These are phyloP conservation scores for Myotis yumanensis DNA, from an alignment of 2,113 vertebrate species.

Conservation along the genomic window DNA sequence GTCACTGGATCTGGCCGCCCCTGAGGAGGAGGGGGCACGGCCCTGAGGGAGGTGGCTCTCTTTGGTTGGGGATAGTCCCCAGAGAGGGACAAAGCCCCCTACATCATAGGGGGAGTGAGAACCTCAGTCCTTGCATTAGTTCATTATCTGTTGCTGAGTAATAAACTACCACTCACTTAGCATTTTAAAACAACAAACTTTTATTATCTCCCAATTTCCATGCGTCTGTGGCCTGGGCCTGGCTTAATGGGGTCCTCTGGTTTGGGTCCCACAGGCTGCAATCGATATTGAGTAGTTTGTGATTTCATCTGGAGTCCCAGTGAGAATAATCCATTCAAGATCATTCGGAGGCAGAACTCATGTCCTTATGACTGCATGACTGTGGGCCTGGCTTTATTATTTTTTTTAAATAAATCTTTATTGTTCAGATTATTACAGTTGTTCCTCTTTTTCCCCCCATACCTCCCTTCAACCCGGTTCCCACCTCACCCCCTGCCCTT, in stretches of 20 bases:
- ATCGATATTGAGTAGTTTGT: background rate
- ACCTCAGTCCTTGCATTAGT: background rate
- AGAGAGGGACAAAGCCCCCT: background rate
- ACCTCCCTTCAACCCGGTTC: too few relatives aligned
- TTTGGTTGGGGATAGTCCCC: background rate
- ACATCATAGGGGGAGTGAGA: background rate
- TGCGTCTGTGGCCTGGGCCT: background rate
- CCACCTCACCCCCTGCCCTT: too few relatives aligned
- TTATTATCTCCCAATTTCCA: background rate
- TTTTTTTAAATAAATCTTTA: too few relatives aligned
- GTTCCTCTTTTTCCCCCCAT: too few relatives aligned
- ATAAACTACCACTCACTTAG: background rate
- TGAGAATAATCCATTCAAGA: background rate
- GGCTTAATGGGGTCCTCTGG: background rate
- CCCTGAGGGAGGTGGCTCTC: too few relatives aligned
- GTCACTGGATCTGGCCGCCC: background rate
- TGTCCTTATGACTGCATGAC: rapidly evolving
- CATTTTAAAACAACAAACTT: background rate
- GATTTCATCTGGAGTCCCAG: background rate
- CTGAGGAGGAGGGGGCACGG: background rate
- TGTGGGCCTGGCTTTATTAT: background rate
- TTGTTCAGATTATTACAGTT: too few relatives aligned
- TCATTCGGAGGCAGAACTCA: background rate
- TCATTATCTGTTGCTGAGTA: background rate
- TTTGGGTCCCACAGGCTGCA: background rate